phyloP scores from a whole-genome alignment of 2,888 invertebrate species.

The Drosophila ustulata region DNA sequence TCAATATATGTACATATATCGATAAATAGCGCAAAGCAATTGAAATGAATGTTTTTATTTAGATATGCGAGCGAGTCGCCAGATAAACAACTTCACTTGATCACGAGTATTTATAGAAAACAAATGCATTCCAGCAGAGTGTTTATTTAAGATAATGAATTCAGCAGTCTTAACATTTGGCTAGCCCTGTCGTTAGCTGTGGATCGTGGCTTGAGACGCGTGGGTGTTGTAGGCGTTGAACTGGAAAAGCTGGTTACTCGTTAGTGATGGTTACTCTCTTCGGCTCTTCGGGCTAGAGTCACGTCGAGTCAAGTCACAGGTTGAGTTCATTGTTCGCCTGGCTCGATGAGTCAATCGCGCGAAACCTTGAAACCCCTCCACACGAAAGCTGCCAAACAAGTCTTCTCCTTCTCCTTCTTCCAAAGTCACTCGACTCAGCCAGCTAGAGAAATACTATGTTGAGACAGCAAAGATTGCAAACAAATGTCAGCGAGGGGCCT shows the following conservation, averaged over 20 bases:
- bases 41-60: not conserved
- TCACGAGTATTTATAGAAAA: not conserved
- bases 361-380: conserved; percentile 39
- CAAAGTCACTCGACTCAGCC: conserved; percentile 4
- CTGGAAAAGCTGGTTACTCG: conserved; percentile 39
- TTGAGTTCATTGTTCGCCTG: conserved; percentile 65
- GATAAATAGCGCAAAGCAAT: not conserved
- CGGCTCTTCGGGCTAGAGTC: conserved; percentile 11
- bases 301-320: conserved; percentile 17
- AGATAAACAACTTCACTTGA: conserved; percentile 1
- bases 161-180: not conserved
- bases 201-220: conserved; percentile 15
- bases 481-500: conserved; percentile 1
- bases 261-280: conserved; percentile 18
- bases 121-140: not conserved
- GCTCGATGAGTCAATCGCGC: conserved; percentile 34
- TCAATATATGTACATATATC: not conserved
- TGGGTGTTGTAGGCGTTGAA: conserved; percentile 33
- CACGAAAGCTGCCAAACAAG: conserved; percentile 42
- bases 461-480: not conserved
- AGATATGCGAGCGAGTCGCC: not conserved
- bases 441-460: not conserved
- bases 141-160: not conserved
- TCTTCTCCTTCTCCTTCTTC: conserved; percentile 10
- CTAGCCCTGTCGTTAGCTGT: not conserved